phyloP scores from a whole-genome alignment of 2,113 vertebrate species.

The Conger conger region DNA sequence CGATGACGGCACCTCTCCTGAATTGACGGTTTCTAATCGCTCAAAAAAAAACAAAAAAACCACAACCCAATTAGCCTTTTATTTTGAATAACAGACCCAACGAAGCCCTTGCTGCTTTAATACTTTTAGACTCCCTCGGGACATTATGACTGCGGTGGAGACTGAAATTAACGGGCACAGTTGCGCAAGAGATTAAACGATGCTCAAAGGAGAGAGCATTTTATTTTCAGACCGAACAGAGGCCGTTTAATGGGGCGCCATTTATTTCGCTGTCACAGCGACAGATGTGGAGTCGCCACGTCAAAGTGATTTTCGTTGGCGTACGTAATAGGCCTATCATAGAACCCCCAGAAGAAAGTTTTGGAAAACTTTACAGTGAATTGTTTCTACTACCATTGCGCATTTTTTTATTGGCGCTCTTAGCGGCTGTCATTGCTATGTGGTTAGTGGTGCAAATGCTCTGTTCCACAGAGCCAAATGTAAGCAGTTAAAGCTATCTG shows the following conservation, averaged over 20 bases:
- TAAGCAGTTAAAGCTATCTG: background rate
- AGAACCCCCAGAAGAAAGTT: background rate
- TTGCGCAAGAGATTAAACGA: no score
- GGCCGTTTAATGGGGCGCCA: no score
- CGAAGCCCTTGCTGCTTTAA: no score
- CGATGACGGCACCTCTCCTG: background rate
- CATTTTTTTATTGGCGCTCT: background rate
- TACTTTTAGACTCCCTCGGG: no score
- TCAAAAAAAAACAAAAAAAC: no score
- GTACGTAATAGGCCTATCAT: background rate
- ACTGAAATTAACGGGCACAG: no score
- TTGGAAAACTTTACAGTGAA: background rate
- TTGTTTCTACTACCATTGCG: background rate
- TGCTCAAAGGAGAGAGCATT: no score
- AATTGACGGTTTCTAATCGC: background rate
- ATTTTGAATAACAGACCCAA: no score
- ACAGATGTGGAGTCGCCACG: background rate
- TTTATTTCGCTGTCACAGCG: no score
- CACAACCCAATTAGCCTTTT: no score
- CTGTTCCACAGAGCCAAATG: background rate
- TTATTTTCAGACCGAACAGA: no score
- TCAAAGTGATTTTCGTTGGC: background rate
- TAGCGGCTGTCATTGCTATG: background rate
- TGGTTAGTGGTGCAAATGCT: background rate
- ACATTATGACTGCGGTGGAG: no score